These are phyloP conservation scores for Biston stratarius DNA, from an alignment of 2,888 invertebrate species.

Conservation along the genomic window DNA sequence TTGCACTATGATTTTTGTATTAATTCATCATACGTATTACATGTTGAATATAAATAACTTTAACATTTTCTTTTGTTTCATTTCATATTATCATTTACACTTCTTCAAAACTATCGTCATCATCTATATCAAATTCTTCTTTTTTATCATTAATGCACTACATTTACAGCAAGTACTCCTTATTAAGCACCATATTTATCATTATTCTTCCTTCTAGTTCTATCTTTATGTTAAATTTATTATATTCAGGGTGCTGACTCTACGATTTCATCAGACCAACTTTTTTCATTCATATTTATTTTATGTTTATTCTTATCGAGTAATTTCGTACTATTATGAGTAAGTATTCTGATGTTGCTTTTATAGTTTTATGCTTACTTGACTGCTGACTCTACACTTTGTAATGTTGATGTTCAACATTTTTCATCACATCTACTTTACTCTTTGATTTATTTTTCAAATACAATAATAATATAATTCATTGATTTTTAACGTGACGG, in stretches of 20 bases:
- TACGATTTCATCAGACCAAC: neutral
- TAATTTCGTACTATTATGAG: neutral
- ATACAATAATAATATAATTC: neutral
- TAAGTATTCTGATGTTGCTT: neutral
- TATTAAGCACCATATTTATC: neutral
- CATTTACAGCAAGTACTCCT: neutral
- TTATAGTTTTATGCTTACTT: neutral
- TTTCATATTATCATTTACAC: conserved; percentile 48
- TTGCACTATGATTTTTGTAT: conserved; percentile 19
- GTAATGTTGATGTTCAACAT: no score
- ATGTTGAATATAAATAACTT: conserved; percentile 45
- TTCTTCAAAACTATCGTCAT: conserved; percentile 16
- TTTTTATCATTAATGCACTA: neutral
- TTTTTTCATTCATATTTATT: neutral
- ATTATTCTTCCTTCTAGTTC: neutral
- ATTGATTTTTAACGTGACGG: neutral
- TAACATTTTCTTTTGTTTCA: conserved; percentile 56
- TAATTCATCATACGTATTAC: conserved; percentile 25
- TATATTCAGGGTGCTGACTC: neutral
- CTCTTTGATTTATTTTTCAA: neutral
- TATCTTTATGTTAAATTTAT: neutral
- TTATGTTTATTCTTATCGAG: neutral
- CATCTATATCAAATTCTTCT: neutral
- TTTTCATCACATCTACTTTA: no score
- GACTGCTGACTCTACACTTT: no score